Conservation (phyloP, 1,140 invertebrate species). For the Papilio helenus region DNA sequence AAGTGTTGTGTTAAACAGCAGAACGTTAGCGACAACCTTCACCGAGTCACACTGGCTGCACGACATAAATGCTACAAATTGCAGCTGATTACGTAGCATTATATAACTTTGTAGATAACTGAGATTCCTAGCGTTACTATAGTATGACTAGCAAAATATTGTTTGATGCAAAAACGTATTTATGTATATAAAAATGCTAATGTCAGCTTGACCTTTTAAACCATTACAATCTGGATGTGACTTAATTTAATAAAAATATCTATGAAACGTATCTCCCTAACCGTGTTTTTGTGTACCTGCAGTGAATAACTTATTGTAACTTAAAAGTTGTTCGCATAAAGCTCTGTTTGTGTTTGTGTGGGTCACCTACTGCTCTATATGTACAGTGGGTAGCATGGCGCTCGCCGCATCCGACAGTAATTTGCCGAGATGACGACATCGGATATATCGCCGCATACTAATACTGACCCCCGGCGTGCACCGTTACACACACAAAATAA, state of each 20-base stretch:
- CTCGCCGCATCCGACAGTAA: not conserved
- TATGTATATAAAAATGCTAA: not conserved
- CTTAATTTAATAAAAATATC: no score
- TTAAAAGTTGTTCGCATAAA: not conserved
- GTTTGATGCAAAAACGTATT: not conserved
- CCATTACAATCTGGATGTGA: not conserved
- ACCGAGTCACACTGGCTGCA: not conserved
- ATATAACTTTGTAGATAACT: not conserved
- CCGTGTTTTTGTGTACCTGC: no score
- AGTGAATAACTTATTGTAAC: not conserved
- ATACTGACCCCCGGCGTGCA: not conserved
- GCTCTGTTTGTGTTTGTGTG: not conserved
- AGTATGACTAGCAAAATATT: not conserved
- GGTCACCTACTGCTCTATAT: not conserved
- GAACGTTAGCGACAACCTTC: not conserved
- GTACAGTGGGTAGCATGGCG: not conserved
- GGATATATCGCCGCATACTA: not conserved
- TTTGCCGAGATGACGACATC: not conserved
- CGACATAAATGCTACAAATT: not conserved
- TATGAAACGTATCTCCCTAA: not conserved
- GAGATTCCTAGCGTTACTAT: not conserved
- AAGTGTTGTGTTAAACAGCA: not conserved
- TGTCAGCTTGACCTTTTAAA: not conserved
- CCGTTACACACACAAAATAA: constrained; percentile 2
- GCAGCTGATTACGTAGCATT: not conserved